Evolutionary conservation across 2,888 invertebrate species (phyloP).

Genomic region (Cepaea hortensis): DNA sequence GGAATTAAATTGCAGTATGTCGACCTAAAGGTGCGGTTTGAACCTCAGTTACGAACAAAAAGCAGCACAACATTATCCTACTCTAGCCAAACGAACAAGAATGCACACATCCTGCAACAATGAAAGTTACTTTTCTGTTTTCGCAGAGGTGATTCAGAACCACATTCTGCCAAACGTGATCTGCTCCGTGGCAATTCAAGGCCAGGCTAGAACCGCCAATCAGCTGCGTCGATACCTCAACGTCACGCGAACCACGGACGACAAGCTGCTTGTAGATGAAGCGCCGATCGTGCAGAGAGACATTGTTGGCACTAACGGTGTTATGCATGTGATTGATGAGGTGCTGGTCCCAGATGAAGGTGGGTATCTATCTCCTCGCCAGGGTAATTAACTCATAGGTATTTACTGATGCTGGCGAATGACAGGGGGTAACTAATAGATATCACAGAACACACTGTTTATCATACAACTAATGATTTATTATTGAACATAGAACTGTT

Average conservation of each 20-base stretch:
- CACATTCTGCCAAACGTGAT: slow-evolving; percentile 84
- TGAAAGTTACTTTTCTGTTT: background rate
- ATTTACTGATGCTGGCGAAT: too few relatives aligned
- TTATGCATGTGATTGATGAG: slow-evolving; percentile 83
- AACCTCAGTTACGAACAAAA: too few relatives aligned
- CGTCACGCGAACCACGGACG: slow-evolving; percentile 78
- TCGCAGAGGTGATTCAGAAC: slow-evolving; percentile 82
- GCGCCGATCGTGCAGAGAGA: slow-evolving; percentile 81
- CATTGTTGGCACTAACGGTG: slow-evolving; percentile 84
- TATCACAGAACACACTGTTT: too few relatives aligned
- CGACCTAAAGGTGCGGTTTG: too few relatives aligned
- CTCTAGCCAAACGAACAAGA: too few relatives aligned
- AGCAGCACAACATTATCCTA: too few relatives aligned
- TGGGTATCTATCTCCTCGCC: background rate
- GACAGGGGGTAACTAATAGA: too few relatives aligned
- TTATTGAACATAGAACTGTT: too few relatives aligned
- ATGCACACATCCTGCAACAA: too few relatives aligned
- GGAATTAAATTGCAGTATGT: too few relatives aligned
- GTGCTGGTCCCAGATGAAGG: slow-evolving; percentile 81
- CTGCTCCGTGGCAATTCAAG: slow-evolving; percentile 80
- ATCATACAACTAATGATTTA: too few relatives aligned
- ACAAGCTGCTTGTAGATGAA: slow-evolving; percentile 79
- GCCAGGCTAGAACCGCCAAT: slow-evolving; percentile 79
- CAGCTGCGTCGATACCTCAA: slow-evolving; percentile 78
- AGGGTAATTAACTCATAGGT: too few relatives aligned